Base-by-base conservation (phyloP, 1,140 invertebrate species). In the Penaeus chinensis region DNA sequence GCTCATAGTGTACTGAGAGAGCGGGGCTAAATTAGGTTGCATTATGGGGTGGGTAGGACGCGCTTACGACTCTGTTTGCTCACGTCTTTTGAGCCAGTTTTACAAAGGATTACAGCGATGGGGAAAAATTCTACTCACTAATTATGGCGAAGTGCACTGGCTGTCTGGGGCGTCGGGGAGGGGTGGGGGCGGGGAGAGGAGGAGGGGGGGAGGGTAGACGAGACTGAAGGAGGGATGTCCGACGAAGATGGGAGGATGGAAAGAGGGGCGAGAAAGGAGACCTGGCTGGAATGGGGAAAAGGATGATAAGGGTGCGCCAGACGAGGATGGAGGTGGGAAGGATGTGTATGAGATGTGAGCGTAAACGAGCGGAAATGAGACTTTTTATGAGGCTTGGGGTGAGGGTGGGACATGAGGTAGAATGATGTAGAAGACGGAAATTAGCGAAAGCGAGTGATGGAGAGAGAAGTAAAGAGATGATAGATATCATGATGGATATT, bases 71-170 rank as follows among this genome's bases (percentile, higher is more conserved):
- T 79, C 77, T 79, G 77, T 79, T 79, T 79, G 77, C 47, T 24
- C 47, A 10, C 77, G 47, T 79, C 77, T 79, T 79, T 79, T 79
- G 47, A 79, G 77, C 77, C 77, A 79, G 77, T 79, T 79, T 79
- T 79, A 79, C 77, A 79, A 79, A 79, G 77, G 77, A 79, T 79
- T 79, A 79, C 77, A 79, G 47, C 77, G 77, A 79, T 79, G 77
- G 77, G 77, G 77, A 79, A 79, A 79, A 79, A 79, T 79, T 79
- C 77, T 79, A 79, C 77, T 79, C 77, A 79, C 77, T 79, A 79
- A 79, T 79, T 79, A 79, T 79, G 77, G 77, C 77, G 76, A 84
- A 74, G 82, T 74, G 82, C 47, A 76, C 82, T 79, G 77, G 65
- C 66, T 20, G 65, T 47, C 13, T 8, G 37, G 42, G 24, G 82